These are phyloP conservation scores for Rhaphigaster nebulosa DNA, from an alignment of 2,888 invertebrate genomes.

Conservation along the genomic window DNA sequence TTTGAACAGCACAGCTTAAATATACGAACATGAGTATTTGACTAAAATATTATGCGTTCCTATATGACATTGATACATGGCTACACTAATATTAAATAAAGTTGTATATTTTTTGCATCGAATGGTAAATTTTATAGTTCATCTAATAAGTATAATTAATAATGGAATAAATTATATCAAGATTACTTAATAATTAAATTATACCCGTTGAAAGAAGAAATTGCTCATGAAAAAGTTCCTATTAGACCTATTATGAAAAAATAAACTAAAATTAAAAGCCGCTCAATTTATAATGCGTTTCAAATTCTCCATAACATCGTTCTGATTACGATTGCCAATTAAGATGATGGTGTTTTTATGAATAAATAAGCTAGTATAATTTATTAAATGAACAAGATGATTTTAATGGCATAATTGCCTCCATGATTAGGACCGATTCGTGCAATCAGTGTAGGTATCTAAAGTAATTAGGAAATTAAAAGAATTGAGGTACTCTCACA, in stretches of 20 bases:
- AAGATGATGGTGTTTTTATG: background rate
- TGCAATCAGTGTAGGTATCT: background rate
- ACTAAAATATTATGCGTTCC: too few relatives aligned
- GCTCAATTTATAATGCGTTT: slow-evolving; percentile 9
- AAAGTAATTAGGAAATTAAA: background rate
- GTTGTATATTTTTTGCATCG: background rate
- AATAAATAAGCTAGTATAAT: slow-evolving; percentile 15
- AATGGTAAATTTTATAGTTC: background rate
- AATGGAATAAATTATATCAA: background rate
- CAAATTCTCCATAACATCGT: background rate
- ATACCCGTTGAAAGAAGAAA: background rate
- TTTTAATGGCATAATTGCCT: background rate
- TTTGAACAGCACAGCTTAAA: too few relatives aligned
- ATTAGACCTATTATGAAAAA: background rate
- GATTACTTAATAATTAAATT: background rate
- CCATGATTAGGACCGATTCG: background rate
- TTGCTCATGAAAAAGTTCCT: background rate
- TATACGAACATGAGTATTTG: too few relatives aligned
- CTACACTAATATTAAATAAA: background rate
- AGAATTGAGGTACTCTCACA: background rate
- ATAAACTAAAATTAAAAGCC: background rate
- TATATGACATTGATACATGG: too few relatives aligned
- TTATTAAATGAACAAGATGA: slow-evolving; percentile 5
- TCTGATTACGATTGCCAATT: background rate
- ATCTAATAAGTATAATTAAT: slow-evolving; percentile 11